Evolutionary conservation across 1,140 invertebrate species (phyloP), one percentile per base, ranked within the genome.

Genomic region (Pararge aegeria): DNA sequence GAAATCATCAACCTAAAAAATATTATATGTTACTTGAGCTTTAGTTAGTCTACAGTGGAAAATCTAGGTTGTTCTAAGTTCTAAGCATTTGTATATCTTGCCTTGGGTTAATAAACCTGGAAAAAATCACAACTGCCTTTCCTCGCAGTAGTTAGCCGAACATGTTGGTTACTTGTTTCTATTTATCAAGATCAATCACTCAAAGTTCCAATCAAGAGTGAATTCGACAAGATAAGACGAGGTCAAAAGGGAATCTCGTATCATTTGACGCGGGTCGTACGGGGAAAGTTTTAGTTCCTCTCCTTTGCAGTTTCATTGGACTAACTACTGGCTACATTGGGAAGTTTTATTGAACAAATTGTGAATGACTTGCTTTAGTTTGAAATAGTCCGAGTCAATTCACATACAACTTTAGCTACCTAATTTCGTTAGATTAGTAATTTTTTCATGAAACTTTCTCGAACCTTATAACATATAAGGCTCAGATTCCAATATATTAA

Each of bases 231-330:
- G 63, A 65, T 64, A 66, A 64, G 64, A 64, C 62, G 49, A 58
- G 64, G 54, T 59, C 58, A 61, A 51, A 66, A 55, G 63, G 61
- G 60, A 57, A 63, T 55, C 64, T 29, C 44, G 49, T 49, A 53
- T 46, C 57, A 55, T 67, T 68, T 71, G 69, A 71, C 61, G 62
- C 54, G 69, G 69, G 69, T 71, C 50, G 68, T 56, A 66, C 65
- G 59, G 69, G 18, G 34, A 53, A 53, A 61, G 59, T 53, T 50
- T 52, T 52, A 52, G 34, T 40, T 53, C 13, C 51, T 46, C 19
- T 20, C 4, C 18, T 46, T 46, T 46, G 42, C 42, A 46, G 19
- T 46, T 46, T 1, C 20, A 20, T 20, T 20, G 18, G 20, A 46
- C 4, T 46, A 19, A 19, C 42, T 20, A 20, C 42, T 20, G 18